Percentiles rank a stretch among this genome's conserved stretches.
Conservation (phyloP, 2,888 invertebrate genomes). For the Noctua pronuba region DNA sequence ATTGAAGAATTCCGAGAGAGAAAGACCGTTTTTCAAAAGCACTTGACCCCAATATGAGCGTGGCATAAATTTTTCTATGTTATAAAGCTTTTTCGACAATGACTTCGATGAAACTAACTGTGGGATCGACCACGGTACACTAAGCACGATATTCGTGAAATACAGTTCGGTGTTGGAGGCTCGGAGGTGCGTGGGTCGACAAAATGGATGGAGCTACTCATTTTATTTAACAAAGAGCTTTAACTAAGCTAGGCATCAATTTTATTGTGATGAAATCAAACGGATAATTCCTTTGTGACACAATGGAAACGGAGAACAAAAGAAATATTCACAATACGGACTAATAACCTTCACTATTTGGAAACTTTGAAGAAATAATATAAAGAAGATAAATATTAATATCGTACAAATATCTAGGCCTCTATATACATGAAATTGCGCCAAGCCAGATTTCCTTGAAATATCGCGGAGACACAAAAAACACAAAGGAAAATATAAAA, state of each 20-base stretch:
- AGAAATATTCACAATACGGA: conserved; percentile 5
- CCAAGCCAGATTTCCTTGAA: conserved; percentile 53
- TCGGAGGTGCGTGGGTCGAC: conserved; percentile 19
- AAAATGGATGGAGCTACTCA: conserved; percentile 16
- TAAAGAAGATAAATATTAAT: conserved; percentile 40
- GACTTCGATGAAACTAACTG: conserved; percentile 57
- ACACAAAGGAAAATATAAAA: conserved; percentile 69
- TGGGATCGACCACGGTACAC: conserved; percentile 42
- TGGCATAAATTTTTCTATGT: conserved; percentile 53
- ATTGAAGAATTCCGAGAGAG: conserved; percentile 45
- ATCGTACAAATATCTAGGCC: conserved; percentile 34
- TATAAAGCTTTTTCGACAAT: conserved; percentile 58
- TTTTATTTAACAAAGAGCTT: conserved; percentile 26
- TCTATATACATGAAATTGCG: conserved; percentile 38
- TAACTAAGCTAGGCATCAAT: conserved; percentile 21
- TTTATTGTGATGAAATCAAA: conserved; percentile 36
- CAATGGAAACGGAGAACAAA: conserved; percentile 16
- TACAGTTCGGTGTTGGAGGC: conserved; percentile 26
- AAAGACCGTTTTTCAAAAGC: conserved; percentile 60
- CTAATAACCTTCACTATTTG: conserved; percentile 18
- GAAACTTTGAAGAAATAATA: conserved; percentile 19
- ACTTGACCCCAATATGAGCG: conserved; percentile 57
- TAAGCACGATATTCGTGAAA: conserved; percentile 54
- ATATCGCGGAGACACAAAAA: conserved; percentile 45
- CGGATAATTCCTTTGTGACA: conserved; percentile 10